phyloP scores from a whole-genome alignment of 35 echinoderm and acorn worm species.

The Apostichopus californicus region DNA sequence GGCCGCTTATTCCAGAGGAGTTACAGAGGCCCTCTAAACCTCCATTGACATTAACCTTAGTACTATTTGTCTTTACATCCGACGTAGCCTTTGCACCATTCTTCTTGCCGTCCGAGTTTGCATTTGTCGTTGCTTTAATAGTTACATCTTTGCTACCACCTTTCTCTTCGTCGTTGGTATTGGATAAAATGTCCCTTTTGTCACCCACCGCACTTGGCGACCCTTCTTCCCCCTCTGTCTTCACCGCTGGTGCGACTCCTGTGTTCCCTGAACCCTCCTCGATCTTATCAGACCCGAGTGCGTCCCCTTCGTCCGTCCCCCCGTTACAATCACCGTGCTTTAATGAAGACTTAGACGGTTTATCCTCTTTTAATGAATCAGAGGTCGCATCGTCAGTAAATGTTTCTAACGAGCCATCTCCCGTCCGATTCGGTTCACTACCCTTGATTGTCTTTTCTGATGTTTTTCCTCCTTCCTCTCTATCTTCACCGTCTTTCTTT shows the following conservation, averaged over 20 bases:
- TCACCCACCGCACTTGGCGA: not conserved
- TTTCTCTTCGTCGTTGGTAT: not conserved
- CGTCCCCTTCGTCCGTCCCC: not conserved
- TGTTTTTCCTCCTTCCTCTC: too few species aligned
- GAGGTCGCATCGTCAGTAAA: not conserved
- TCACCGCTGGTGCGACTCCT: not conserved
- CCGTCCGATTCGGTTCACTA: not conserved
- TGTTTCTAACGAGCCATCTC: not conserved
- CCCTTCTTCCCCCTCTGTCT: not conserved
- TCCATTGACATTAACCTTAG: conserved; percentile 21
- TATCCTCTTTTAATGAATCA: conserved; percentile 3
- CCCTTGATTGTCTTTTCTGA: too few species aligned
- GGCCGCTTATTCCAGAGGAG: conserved; percentile 2
- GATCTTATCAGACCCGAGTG: not conserved
- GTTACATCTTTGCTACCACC: not conserved
- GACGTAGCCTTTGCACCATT: not conserved
- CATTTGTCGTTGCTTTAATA: not conserved
- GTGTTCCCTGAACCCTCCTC: not conserved
- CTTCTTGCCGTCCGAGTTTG: not conserved
- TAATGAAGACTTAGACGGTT: not conserved
- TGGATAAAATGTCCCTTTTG: not conserved
- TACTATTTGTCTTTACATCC: not conserved
- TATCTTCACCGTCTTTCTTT: not conserved
- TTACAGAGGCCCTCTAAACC: not conserved
- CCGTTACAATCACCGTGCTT: not conserved